Evolutionary conservation across 2,888 invertebrate species (phyloP).

Genomic region (Thyatira batis): DNA sequence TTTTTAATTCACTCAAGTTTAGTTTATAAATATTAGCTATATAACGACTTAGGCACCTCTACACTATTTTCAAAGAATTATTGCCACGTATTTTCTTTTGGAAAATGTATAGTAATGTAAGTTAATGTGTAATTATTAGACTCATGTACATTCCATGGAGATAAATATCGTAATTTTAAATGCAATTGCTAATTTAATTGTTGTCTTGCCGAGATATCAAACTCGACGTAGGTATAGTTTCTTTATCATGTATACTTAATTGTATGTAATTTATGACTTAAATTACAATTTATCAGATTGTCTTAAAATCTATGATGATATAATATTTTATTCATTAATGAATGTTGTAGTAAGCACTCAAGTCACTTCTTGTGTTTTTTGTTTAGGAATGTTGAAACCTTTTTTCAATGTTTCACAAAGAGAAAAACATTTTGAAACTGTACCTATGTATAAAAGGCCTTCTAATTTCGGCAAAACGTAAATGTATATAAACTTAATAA

Average conservation of each 20-base stretch:
- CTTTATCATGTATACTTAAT: slow-evolving; percentile 7
- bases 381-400: neutral
- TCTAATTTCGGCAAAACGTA: slow-evolving; percentile 44
- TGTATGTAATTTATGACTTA: neutral
- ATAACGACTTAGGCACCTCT: neutral
- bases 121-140: slow-evolving; percentile 4
- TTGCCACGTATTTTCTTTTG: slow-evolving; percentile 11
- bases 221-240: slow-evolving; percentile 41
- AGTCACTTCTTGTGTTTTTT: neutral
- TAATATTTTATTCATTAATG: too few relatives aligned
- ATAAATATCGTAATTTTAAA: slow-evolving; percentile 23
- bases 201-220: slow-evolving; percentile 28
- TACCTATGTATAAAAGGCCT: slow-evolving; percentile 46
- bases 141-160: neutral
- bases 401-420: slow-evolving; percentile 9
- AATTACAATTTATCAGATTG: neutral
- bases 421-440: slow-evolving; percentile 33
- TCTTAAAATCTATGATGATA: neutral
- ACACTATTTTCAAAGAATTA: slow-evolving; percentile 1
- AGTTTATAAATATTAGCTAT: neutral
- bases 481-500: slow-evolving; percentile 46
- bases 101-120: slow-evolving; percentile 34
- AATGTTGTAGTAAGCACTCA: neutral
- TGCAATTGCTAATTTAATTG: slow-evolving; percentile 18
- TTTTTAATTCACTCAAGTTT: neutral